phyloP scores from a whole-genome alignment of 2,888 invertebrate genomes.

The Nematopogon swammerdamellus region DNA sequence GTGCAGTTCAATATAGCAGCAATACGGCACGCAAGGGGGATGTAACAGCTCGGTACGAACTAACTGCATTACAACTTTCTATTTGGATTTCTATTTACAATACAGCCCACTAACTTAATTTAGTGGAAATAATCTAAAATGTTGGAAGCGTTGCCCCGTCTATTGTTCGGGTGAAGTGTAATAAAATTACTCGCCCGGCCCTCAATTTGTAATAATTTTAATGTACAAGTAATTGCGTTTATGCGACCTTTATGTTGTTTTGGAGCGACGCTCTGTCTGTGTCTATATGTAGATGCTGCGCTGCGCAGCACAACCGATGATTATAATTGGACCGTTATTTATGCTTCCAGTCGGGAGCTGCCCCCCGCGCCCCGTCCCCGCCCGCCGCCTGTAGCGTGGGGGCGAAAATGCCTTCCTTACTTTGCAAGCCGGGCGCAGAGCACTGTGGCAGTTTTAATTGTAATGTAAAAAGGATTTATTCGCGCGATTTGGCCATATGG shows the following conservation, averaged over 20 bases:
- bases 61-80: no score
- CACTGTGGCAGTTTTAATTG: no score
- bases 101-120: constrained; percentile 25
- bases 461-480: no score
- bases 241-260: constrained; percentile 19
- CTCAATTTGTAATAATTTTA: constrained; percentile 48
- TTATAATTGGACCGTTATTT: constrained; percentile 22
- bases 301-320: constrained; percentile 19
- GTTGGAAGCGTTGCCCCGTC: background rate
- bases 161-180: background rate
- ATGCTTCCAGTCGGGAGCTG: background rate
- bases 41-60: no score
- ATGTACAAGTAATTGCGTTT: constrained; percentile 28
- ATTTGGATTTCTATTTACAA: background rate
- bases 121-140: constrained; percentile 24
- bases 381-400: no score
- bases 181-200: background rate
- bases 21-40: no score
- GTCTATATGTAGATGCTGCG: no score
- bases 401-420: no score
- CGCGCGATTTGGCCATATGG: no score
- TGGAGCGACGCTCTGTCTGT: background rate
- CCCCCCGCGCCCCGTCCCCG: no score
- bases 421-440: no score
- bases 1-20: no score